These are phyloP conservation scores for Sapajus apella DNA, from an alignment of 2,113 vertebrate genomes.

Conservation along the genomic window DNA sequence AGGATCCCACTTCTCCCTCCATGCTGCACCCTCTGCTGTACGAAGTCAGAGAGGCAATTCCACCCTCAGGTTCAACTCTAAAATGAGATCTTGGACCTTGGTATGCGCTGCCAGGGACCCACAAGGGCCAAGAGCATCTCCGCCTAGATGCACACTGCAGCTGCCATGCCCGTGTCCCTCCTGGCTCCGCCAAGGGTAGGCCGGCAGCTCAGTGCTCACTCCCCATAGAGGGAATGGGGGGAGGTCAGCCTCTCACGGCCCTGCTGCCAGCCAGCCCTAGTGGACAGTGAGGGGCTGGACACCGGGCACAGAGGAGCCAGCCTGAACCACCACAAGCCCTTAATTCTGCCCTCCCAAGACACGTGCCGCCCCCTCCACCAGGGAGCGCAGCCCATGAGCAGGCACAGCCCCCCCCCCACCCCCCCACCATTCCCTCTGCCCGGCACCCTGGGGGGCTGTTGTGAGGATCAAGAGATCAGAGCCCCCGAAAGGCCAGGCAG, in stretches of 20 bases:
- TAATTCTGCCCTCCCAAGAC: rapidly evolving
- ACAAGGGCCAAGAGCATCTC: rapidly evolving
- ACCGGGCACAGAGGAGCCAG: not conserved
- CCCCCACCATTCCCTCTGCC: no score
- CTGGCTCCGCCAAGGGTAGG: rapidly evolving
- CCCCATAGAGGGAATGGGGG: rapidly evolving
- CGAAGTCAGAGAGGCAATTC: not conserved
- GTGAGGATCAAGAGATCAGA: no score
- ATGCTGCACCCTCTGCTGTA: rapidly evolving
- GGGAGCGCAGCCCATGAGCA: rapidly evolving
- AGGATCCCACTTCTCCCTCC: rapidly evolving
- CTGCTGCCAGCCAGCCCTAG: rapidly evolving
- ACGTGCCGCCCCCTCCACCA: rapidly evolving
- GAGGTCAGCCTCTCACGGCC: rapidly evolving
- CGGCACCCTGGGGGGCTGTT: not conserved
- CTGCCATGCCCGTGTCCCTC: rapidly evolving
- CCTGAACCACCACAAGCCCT: not conserved
- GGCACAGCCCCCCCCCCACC: no score
- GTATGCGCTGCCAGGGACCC: not conserved
- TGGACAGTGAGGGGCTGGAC: no score
- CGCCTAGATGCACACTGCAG: rapidly evolving
- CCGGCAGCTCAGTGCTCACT: rapidly evolving
- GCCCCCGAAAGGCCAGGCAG: not conserved
- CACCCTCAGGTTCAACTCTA: rapidly evolving
- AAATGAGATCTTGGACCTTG: rapidly evolving